These are phyloP conservation scores for Euplagia quadripunctaria DNA, from an alignment of 2,888 invertebrate genomes.

Conservation along the genomic window DNA sequence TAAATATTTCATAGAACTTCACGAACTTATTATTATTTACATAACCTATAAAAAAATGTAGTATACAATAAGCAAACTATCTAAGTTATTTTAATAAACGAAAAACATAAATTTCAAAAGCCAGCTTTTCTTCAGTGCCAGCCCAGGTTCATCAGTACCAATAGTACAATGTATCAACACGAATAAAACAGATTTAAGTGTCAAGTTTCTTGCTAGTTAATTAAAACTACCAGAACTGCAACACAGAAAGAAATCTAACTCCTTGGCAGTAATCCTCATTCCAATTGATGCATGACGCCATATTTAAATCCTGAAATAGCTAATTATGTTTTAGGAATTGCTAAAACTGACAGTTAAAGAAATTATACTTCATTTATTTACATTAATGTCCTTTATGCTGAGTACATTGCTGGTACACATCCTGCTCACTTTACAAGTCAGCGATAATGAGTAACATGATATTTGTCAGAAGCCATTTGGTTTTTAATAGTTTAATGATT, in stretches of 20 bases:
- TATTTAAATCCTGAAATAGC: neutral
- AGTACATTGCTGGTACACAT: slow-evolving; percentile 19
- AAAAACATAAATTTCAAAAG: too few species aligned
- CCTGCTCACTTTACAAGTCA: too few species aligned
- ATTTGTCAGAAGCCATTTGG: too few species aligned
- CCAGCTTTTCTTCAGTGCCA: too few species aligned
- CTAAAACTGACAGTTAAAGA: neutral
- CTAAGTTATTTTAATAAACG: neutral
- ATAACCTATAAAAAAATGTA: too few species aligned
- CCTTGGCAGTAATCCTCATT: neutral
- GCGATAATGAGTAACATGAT: too few species aligned
- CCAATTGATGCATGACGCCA: neutral
- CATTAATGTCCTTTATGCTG: neutral
- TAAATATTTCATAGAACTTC: too few species aligned
- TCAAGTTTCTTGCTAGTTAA: neutral
- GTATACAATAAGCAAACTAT: neutral
- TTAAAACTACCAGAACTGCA: neutral
- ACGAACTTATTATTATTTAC: too few species aligned
- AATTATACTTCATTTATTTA: neutral
- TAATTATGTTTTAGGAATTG: neutral
- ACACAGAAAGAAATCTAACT: neutral
- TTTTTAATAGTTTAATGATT: too few species aligned
- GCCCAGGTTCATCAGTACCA: neutral
- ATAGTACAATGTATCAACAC: neutral
- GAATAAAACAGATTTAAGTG: neutral